Percentiles rank a stretch among this genome's conserved stretches.
These are phyloP conservation scores for Carcina quercana DNA, from an alignment of 2,888 invertebrate genomes.

Conservation along the genomic window DNA sequence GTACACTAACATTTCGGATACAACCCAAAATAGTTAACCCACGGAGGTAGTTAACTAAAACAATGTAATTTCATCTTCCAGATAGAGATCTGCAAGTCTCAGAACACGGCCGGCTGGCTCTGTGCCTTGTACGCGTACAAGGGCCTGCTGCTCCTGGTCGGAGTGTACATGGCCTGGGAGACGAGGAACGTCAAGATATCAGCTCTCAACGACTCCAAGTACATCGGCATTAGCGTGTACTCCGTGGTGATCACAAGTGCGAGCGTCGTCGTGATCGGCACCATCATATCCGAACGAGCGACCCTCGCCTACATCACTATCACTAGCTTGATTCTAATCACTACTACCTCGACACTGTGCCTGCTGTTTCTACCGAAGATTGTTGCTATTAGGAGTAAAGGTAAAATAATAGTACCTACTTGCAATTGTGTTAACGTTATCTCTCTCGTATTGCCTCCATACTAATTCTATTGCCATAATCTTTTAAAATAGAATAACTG, in stretches of 20 bases:
- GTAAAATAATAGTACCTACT: no score
- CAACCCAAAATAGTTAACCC: no score
- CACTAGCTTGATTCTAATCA: conserved; percentile 86
- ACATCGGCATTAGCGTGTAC: conserved; percentile 95
- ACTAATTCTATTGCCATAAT: no score
- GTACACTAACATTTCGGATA: no score
- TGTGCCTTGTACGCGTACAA: conserved; percentile 93
- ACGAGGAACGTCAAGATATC: conserved; percentile 94
- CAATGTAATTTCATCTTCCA: conserved; percentile 72
- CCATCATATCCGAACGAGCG: conserved; percentile 87
- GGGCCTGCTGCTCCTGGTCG: conserved; percentile 89
- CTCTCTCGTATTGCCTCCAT: no score
- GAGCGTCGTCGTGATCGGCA: conserved; percentile 91
- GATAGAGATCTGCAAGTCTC: conserved; percentile 92
- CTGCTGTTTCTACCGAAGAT: conserved; percentile 92
- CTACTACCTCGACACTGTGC: conserved; percentile 90
- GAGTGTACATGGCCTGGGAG: conserved; percentile 97
- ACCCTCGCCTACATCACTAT: conserved; percentile 88
- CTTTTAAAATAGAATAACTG: no score
- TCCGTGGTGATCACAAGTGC: conserved; percentile 92
- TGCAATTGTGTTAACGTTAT: no score
- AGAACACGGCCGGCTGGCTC: conserved; percentile 92
- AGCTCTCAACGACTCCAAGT: conserved; percentile 93
- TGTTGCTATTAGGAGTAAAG: conserved; percentile 79
- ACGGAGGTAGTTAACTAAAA: no score